A percentile compares a stretch with the other conserved stretches of the same genome.
Evolutionary conservation across 2,888 invertebrate species (phyloP).

Genomic region (Oscheius sp.): DNA sequence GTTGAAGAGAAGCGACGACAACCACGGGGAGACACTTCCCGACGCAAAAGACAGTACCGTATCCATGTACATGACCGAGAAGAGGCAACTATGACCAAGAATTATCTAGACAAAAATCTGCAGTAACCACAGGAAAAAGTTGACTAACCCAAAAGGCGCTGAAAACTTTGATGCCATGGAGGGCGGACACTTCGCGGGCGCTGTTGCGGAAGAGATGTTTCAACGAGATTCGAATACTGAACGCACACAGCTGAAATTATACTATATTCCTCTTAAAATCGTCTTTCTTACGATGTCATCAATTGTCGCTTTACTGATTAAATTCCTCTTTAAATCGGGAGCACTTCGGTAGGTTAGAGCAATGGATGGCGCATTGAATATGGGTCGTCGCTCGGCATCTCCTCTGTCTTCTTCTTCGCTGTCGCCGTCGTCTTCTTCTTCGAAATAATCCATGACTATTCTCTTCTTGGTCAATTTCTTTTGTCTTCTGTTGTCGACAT

Average conservation of each 20-base stretch:
- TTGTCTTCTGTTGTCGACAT: neutral
- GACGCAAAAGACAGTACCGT: slow-evolving; percentile 29
- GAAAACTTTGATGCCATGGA: slow-evolving; percentile 49
- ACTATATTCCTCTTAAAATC: too few species aligned
- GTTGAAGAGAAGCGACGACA: slow-evolving; percentile 51
- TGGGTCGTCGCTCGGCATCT: neutral
- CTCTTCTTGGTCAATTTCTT: neutral
- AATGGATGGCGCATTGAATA: slow-evolving; percentile 47
- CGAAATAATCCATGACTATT: neutral
- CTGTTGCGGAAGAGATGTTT: slow-evolving; percentile 49
- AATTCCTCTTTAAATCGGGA: slow-evolving; percentile 10
- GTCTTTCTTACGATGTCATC: neutral
- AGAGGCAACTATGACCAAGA: slow-evolving; percentile 55
- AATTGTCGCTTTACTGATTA: neutral
- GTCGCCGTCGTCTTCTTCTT: neutral
- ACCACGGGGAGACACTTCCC: slow-evolving; percentile 9
- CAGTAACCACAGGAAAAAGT: neutral
- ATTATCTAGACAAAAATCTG: slow-evolving; percentile 40
- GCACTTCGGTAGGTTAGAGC: slow-evolving; percentile 52
- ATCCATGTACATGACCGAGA: slow-evolving; percentile 53
- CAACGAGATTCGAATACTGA: slow-evolving; percentile 47
- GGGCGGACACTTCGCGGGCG: slow-evolving; percentile 43
- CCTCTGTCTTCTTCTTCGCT: neutral
- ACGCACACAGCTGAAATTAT: slow-evolving; percentile 39
- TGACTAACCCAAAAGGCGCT: slow-evolving; percentile 48